These are phyloP conservation scores for Cynopterus brachyotis DNA, from an alignment of 2,113 vertebrate species.

Conservation along the genomic window DNA sequence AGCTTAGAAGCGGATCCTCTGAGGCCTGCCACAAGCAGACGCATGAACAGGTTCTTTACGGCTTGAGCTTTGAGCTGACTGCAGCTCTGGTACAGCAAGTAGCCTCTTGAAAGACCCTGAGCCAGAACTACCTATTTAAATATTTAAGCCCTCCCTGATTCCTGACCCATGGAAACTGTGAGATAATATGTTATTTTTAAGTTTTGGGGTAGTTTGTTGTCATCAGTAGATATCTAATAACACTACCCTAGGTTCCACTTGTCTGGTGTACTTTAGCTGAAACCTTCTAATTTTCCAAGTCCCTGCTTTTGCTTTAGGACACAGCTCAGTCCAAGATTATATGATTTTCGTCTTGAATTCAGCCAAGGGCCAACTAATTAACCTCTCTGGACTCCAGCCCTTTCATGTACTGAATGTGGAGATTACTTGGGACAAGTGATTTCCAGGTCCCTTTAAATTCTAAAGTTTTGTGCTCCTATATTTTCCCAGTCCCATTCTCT, in stretches of 20 bases:
- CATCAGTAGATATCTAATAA: not conserved
- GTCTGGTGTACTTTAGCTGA: not conserved
- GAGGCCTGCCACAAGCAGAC: not conserved
- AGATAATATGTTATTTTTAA: not conserved
- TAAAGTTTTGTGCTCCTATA: not conserved
- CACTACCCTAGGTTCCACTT: too few relatives aligned
- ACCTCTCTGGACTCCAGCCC: not conserved
- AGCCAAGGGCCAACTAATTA: not conserved
- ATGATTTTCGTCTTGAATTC: conserved; percentile 8
- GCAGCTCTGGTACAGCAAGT: not conserved
- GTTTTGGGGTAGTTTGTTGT: not conserved
- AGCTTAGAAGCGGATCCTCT: not conserved
- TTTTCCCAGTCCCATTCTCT: not conserved
- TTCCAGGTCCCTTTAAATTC: not conserved
- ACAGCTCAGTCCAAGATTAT: not conserved
- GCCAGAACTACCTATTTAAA: not conserved
- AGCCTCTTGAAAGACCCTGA: not conserved
- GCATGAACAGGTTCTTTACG: not conserved
- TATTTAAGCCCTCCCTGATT: not conserved
- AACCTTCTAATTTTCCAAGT: not conserved
- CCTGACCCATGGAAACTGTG: not conserved
- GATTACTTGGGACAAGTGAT: not conserved
- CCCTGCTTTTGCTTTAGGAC: not conserved
- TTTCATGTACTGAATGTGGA: not conserved
- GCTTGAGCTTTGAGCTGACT: not conserved